Conservation (phyloP, 2,797 vertebrate genomes). For the Alcedo atthis region DNA sequence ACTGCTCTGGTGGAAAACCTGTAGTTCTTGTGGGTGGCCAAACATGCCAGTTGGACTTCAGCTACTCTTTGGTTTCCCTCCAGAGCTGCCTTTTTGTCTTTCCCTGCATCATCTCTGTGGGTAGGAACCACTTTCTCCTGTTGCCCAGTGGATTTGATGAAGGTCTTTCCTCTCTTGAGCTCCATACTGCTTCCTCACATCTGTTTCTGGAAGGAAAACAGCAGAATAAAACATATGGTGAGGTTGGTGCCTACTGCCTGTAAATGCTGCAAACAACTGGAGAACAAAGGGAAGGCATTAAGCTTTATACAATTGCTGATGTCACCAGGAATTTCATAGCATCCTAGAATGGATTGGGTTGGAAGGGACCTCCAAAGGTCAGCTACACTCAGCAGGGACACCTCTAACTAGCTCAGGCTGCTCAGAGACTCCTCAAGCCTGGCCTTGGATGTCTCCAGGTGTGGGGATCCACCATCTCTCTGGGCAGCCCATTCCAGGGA, state of each 20-base stretch:
- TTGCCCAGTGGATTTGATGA: slow-evolving; percentile 80
- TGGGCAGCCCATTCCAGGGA: no score
- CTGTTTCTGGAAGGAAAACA: slow-evolving; percentile 58
- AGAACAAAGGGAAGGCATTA: neutral
- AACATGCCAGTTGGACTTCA: slow-evolving; percentile 43
- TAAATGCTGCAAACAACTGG: neutral
- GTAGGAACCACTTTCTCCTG: slow-evolving; percentile 65
- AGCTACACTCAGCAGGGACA: no score
- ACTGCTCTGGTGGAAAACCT: slow-evolving; percentile 44
- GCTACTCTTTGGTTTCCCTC: slow-evolving; percentile 28
- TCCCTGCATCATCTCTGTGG: slow-evolving; percentile 27
- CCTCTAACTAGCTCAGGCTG: no score
- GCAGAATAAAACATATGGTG: neutral
- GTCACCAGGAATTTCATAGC: neutral
- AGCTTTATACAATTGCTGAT: neutral
- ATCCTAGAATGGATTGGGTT: no score
- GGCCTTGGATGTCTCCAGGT: no score
- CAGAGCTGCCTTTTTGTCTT: slow-evolving; percentile 23
- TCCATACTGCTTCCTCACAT: slow-evolving; percentile 73
- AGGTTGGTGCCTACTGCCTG: neutral
- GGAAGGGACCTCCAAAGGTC: no score
- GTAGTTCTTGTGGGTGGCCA: slow-evolving; percentile 48
- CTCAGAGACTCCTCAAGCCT: no score
- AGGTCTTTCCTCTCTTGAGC: slow-evolving; percentile 81
- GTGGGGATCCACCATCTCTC: no score